phyloP scores from a whole-genome alignment of 2,113 vertebrate genomes.

The Panurus biarmicus region DNA sequence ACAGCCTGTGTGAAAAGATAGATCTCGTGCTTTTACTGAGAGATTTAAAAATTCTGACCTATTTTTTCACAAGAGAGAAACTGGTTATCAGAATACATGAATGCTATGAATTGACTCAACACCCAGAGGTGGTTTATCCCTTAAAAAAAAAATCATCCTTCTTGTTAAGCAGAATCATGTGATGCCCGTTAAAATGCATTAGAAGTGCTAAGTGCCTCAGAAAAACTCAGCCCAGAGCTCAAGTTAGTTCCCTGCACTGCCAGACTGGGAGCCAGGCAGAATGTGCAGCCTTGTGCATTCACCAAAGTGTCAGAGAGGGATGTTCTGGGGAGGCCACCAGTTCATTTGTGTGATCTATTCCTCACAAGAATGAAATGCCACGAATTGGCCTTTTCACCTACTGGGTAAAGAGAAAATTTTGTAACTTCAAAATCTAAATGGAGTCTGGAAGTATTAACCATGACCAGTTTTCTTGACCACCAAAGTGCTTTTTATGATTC shows the following conservation, averaged over 20 bases:
- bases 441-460: neutral
- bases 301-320: neutral
- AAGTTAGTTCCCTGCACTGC: accelerated
- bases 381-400: neutral
- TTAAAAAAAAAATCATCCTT: neutral
- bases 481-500: neutral
- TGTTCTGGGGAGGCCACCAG: accelerated
- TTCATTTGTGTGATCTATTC: neutral
- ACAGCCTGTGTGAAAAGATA: neutral
- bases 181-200: neutral
- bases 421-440: neutral
- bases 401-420: neutral
- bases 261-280: neutral
- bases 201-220: neutral
- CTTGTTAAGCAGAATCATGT: neutral
- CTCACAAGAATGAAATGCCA: neutral
- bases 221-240: neutral
- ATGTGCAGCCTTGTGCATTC: neutral
- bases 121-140: neutral
- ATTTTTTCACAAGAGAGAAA: neutral
- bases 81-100: neutral
- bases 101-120: neutral
- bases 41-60: neutral
- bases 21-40: neutral
- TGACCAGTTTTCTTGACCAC: neutral